Evolutionary conservation across 2,797 vertebrate genomes (phyloP).

Genomic region (Gallinago nigripennis): DNA sequence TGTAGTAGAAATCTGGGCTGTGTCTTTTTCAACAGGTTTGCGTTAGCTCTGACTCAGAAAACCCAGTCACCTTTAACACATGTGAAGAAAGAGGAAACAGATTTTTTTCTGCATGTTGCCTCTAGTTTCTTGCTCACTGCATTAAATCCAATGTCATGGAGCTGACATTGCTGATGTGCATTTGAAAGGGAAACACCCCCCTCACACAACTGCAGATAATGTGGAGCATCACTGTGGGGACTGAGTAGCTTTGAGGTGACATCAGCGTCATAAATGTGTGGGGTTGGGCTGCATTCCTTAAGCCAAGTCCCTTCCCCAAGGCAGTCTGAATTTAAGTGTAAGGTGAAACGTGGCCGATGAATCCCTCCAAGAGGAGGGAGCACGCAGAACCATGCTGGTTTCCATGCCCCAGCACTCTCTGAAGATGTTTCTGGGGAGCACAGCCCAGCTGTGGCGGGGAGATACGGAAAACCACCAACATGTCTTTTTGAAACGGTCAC

Average conservation of each 20-base stretch:
- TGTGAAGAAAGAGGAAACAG: background rate
- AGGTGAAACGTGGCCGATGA: background rate
- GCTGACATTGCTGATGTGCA: fast-evolving
- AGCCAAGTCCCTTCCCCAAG: background rate
- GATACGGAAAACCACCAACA: background rate
- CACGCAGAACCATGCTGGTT: fast-evolving
- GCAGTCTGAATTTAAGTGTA: background rate
- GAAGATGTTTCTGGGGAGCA: background rate
- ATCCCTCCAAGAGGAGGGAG: background rate
- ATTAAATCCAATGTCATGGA: background rate
- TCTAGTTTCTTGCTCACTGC: background rate
- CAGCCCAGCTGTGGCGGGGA: background rate
- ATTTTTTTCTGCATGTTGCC: background rate
- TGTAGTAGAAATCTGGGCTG: background rate
- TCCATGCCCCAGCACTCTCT: background rate
- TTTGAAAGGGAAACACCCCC: background rate
- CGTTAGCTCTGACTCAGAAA: background rate
- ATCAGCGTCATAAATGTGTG: background rate
- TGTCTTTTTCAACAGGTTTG: background rate
- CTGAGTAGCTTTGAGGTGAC: fast-evolving
- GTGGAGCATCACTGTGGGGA: background rate
- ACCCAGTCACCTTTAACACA: background rate
- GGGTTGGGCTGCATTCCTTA: background rate
- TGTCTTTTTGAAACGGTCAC: background rate
- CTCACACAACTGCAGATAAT: background rate